A percentile compares a stretch with the other conserved stretches of the same genome.
Evolutionary conservation across 2,113 vertebrate species (phyloP).

Genomic region (Xiphias gladius): DNA sequence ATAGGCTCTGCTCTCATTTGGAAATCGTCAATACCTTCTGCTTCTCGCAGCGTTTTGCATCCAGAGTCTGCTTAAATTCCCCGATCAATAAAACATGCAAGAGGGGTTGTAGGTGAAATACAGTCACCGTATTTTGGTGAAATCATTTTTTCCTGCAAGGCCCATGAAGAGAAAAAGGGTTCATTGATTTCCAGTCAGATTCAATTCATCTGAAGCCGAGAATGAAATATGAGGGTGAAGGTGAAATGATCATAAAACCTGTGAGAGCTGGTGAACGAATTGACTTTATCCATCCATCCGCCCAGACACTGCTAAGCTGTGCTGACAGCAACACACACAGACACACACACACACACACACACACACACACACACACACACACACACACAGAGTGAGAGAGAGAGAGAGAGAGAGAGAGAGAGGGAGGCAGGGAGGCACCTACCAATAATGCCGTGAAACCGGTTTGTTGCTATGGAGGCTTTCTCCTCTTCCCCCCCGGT

Average conservation of each 20-base stretch:
- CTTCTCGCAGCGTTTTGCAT: not conserved
- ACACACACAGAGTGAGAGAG: too few species aligned
- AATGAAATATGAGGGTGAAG: not conserved
- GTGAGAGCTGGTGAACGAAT: not conserved
- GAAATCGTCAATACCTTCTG: not conserved
- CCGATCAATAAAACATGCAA: not conserved
- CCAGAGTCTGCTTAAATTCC: not conserved
- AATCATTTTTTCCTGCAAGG: conserved; percentile 14
- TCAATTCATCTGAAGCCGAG: not conserved
- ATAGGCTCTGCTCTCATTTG: not conserved
- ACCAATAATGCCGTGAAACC: conserved; percentile 72
- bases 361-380: conserved; percentile 28
- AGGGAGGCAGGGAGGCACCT: conserved; percentile 65
- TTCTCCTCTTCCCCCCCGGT: conserved; percentile 45
- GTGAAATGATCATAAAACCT: not conserved
- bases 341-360: conserved; percentile 20
- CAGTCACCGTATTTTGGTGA: not conserved
- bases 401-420: too few species aligned
- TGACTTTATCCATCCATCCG: conserved; percentile 51
- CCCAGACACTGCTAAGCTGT: conserved; percentile 47
- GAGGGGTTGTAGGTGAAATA: not conserved
- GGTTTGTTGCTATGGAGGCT: conserved; percentile 76
- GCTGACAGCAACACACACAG: conserved; percentile 18
- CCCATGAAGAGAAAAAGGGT: not conserved
- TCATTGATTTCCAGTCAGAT: conserved; percentile 8